A percentile compares a stretch with the other conserved stretches of the same genome.
phyloP scores from a whole-genome alignment of 2,888 invertebrate species.

The Amphipyra berbera region DNA sequence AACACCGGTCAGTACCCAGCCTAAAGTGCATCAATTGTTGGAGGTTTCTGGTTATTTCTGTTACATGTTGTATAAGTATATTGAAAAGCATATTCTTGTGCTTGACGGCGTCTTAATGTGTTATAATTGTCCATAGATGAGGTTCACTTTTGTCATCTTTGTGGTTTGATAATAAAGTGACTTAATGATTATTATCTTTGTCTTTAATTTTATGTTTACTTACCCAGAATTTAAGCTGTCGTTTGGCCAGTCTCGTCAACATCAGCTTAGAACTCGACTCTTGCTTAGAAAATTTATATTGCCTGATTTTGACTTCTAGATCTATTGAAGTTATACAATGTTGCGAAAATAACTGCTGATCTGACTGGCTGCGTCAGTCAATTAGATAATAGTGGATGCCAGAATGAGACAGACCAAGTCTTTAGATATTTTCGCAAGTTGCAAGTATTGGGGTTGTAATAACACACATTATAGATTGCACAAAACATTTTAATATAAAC shows the following conservation, averaged over 20 bases:
- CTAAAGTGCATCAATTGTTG: too few relatives aligned
- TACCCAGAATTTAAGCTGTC: not conserved
- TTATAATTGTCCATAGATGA: constrained; percentile 83
- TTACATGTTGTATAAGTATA: not conserved
- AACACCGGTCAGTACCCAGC: too few relatives aligned
- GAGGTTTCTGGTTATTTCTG: too few relatives aligned
- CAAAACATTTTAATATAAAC: constrained; percentile 96
- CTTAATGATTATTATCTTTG: constrained; percentile 75
- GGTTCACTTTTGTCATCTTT: constrained; percentile 85
- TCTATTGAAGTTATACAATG: too few relatives aligned
- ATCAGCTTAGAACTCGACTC: too few relatives aligned
- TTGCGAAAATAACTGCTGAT: too few relatives aligned
- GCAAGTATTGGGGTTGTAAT: constrained; percentile 13
- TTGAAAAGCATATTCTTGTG: constrained; percentile 33
- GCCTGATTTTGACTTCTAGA: too few relatives aligned
- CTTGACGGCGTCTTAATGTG: constrained; percentile 51
- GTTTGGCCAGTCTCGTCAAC: too few relatives aligned
- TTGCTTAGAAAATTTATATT: too few relatives aligned
- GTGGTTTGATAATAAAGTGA: constrained; percentile 89
- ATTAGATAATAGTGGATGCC: too few relatives aligned
- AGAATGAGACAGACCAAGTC: not conserved
- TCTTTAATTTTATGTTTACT: constrained; percentile 28
- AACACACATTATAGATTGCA: constrained; percentile 91
- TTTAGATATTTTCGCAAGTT: not conserved
- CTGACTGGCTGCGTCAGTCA: too few relatives aligned